A percentile compares a stretch with the other conserved stretches of the same genome.
These are phyloP conservation scores for Cavia porcellus DNA, from an alignment of 2,113 vertebrate species.

Conservation along the genomic window DNA sequence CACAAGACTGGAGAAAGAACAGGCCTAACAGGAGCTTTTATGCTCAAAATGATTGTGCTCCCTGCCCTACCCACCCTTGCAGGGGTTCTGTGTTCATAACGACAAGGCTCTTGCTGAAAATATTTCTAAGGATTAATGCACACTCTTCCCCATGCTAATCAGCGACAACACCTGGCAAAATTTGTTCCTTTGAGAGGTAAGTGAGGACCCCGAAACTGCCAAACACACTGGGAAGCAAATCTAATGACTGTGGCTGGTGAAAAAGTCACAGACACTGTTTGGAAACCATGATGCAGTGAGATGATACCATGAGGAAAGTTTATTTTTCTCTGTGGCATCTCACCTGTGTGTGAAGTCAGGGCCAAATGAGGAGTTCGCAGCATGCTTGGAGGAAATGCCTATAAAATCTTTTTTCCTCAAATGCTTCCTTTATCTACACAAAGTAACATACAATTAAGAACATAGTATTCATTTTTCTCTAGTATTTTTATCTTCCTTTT, in stretches of 20 bases:
- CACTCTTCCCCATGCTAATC: not conserved
- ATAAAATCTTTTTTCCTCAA: not conserved
- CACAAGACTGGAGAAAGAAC: not conserved
- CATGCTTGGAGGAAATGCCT: not conserved
- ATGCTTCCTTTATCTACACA: not conserved
- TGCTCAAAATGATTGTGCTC: not conserved
- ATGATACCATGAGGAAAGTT: not conserved
- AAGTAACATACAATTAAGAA: not conserved
- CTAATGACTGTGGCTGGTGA: not conserved
- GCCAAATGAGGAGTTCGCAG: not conserved
- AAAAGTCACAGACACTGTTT: not conserved
- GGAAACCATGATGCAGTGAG: not conserved
- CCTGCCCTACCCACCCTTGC: too few species aligned
- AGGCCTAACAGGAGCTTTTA: not conserved
- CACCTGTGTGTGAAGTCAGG: not conserved
- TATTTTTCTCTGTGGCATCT: not conserved
- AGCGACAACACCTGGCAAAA: slow-evolving; percentile 53
- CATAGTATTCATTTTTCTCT: not conserved
- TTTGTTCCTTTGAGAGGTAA: not conserved
- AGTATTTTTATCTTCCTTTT: not conserved
- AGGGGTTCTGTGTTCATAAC: not conserved
- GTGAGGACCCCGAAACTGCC: slow-evolving; percentile 9
- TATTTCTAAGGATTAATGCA: not conserved
- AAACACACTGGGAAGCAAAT: not conserved
- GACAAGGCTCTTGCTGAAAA: not conserved